These are phyloP conservation scores for Molossus molossus DNA, from an alignment of 2,797 vertebrate genomes.

Conservation along the genomic window DNA sequence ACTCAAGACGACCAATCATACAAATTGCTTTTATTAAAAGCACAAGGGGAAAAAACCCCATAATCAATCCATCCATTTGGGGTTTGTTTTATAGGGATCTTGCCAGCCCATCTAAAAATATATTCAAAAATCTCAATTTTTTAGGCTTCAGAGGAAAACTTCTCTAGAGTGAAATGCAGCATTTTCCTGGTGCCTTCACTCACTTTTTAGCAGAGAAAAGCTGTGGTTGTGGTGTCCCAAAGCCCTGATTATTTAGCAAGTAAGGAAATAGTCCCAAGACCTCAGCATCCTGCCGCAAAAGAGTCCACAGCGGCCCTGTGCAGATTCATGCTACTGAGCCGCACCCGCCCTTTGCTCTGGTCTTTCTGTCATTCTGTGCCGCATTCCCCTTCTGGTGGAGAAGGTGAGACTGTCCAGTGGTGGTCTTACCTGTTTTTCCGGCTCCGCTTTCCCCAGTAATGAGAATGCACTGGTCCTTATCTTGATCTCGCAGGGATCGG, in stretches of 20 bases:
- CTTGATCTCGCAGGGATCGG: constrained; percentile 97
- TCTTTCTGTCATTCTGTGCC: background rate
- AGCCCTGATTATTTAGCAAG: background rate
- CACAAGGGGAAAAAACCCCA: background rate
- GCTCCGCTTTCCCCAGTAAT: constrained; percentile 99
- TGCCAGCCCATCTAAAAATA: background rate
- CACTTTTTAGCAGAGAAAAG: background rate
- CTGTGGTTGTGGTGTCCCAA: background rate
- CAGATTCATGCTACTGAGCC: background rate
- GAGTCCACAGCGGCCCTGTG: accelerated
- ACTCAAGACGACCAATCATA: constrained; percentile 1
- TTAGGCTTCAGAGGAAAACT: background rate
- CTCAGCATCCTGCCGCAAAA: background rate
- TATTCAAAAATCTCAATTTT: background rate
- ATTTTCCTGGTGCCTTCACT: background rate
- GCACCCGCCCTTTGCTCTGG: background rate
- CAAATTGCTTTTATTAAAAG: background rate
- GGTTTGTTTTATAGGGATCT: background rate
- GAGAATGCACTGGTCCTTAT: constrained; percentile 99
- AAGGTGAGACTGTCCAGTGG: background rate
- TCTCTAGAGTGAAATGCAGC: background rate
- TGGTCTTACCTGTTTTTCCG: constrained; percentile 96
- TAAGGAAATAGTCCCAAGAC: background rate
- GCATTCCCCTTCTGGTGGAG: background rate
- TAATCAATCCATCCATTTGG: background rate